Percentiles rank a stretch among this genome's conserved stretches.
Conservation (phyloP, 2,797 vertebrate genomes). For the Antennarius maculatus region DNA sequence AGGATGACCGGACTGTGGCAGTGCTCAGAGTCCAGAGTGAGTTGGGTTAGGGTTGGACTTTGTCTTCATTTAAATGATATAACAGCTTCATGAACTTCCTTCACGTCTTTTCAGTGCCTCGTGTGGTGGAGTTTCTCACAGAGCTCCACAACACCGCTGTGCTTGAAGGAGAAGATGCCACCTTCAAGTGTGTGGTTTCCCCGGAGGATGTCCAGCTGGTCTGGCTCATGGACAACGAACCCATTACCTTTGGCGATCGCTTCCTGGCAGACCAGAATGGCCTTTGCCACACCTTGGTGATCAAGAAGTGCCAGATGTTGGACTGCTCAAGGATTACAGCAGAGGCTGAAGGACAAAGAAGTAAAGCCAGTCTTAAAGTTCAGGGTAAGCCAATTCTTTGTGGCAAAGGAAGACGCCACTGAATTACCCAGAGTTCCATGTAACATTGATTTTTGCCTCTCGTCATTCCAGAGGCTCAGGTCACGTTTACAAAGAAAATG, state of each 20-base stretch:
- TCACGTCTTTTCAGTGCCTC: slow-evolving; percentile 75
- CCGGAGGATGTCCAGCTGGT: slow-evolving; percentile 81
- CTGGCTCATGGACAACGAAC: slow-evolving; percentile 87
- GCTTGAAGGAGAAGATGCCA: slow-evolving; percentile 82
- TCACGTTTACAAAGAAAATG: slow-evolving; percentile 88
- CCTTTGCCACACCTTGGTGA: slow-evolving; percentile 85
- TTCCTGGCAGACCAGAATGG: slow-evolving; percentile 80
- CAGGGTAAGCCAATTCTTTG: slow-evolving; percentile 64
- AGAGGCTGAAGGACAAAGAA: slow-evolving; percentile 83
- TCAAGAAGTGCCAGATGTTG: slow-evolving; percentile 82
- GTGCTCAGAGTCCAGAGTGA: slow-evolving; percentile 78
- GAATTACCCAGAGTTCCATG: not conserved
- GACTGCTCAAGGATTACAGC: slow-evolving; percentile 86
- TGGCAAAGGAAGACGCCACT: not conserved
- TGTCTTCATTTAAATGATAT: not conserved
- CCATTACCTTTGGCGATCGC: slow-evolving; percentile 67
- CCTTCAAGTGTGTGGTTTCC: slow-evolving; percentile 88
- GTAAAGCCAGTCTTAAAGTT: slow-evolving; percentile 88
- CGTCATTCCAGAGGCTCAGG: slow-evolving; percentile 86
- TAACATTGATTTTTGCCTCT: not conserved
- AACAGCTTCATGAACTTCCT: not conserved
- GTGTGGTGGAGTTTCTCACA: slow-evolving; percentile 89
- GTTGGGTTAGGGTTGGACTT: slow-evolving; percentile 8
- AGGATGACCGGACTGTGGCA: slow-evolving; percentile 78
- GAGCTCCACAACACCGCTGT: slow-evolving; percentile 90